Evolutionary conservation across 2,888 invertebrate species (phyloP), one percentile per base, ranked within the genome.

Genomic region (Lasioglossum oenotherae): DNA sequence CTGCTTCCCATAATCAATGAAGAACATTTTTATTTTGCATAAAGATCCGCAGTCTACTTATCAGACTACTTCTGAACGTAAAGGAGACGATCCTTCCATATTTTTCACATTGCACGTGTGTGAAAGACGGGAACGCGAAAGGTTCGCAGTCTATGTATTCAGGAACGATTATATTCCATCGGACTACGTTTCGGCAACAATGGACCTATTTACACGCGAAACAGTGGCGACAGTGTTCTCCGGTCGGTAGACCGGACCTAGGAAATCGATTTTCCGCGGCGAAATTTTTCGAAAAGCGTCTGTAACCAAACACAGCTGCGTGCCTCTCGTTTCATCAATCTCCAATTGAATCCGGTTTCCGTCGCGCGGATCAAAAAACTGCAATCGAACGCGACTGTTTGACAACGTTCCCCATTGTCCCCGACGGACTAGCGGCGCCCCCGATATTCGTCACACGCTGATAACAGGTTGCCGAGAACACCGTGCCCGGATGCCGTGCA

Each of bases 311-410:
- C 49, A 73, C 73, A 49, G 31, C 46, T 23, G 46, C 73, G 73
- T 31, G 10, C 31, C 31, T 31, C 46, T 46, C 72, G 72, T 44
- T 44, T 72, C 72, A 46, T 73, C 73, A 46, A 46, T 73, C 23
- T 49, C 19, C 46, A 19, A 73, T 73, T 35, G n/a, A 71, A 71
- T 71, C 41, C n/a, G 71, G 71, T n/a, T 23, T 41, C 35, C 69
- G 71, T 41, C 71, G 38, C 41, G 23, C 41, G 41, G 41, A 71
- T 71, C 38, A 71, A 71, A 71, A 71, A 71, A 71, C 71, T 71
- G 71, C 71, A n/a, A 72, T 72, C 72, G 46, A 19, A 31, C 73
- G 73, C 16, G 73, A 46, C 46, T 31, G 73, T 73, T 73, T 73
- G 46, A 46, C 41, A 64, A 57, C 53, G 35, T 46, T 44, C 53